phyloP scores from a whole-genome alignment of 2,888 invertebrate species.

The Dolichomitus sp. region DNA sequence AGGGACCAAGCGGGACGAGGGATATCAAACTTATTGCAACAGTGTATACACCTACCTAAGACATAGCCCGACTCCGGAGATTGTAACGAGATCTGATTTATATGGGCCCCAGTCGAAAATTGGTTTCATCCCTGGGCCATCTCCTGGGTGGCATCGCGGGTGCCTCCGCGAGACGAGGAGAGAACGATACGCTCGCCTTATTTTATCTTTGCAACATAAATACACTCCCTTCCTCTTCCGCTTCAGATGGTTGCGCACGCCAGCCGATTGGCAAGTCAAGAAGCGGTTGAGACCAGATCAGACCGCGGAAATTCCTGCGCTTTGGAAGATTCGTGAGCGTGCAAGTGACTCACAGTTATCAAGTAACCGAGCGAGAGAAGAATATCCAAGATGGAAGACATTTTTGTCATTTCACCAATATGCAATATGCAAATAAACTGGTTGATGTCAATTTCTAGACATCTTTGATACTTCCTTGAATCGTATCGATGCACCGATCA shows the following conservation, averaged over 20 bases:
- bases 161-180: slow-evolving; percentile 62
- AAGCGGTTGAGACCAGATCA: slow-evolving; percentile 16
- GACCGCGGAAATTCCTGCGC: slow-evolving; percentile 6
- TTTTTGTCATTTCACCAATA: slow-evolving; percentile 2
- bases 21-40: slow-evolving; percentile 46
- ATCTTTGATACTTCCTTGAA: background rate
- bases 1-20: slow-evolving; percentile 23
- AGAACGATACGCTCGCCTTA: slow-evolving; percentile 68
- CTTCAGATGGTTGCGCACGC: slow-evolving; percentile 19
- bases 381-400: slow-evolving; percentile 2
- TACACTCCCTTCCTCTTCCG: slow-evolving; percentile 65
- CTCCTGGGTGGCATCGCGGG: slow-evolving; percentile 79
- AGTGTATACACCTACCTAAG: slow-evolving; percentile 38
- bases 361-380: slow-evolving; percentile 8
- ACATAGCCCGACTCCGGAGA: slow-evolving; percentile 70
- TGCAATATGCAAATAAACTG: background rate
- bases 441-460: background rate
- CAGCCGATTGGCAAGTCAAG: slow-evolving; percentile 45
- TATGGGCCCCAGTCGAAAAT: slow-evolving; percentile 82
- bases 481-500: background rate
- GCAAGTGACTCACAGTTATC: slow-evolving; percentile 22
- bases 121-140: slow-evolving; percentile 82
- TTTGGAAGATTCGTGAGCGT: slow-evolving; percentile 23
- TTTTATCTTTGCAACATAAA: slow-evolving; percentile 75
- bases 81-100: slow-evolving; percentile 85